Evolutionary conservation across 2,888 invertebrate genomes (phyloP), one percentile per base, ranked within the genome.

Genomic region (Eubasilissa splendida): DNA sequence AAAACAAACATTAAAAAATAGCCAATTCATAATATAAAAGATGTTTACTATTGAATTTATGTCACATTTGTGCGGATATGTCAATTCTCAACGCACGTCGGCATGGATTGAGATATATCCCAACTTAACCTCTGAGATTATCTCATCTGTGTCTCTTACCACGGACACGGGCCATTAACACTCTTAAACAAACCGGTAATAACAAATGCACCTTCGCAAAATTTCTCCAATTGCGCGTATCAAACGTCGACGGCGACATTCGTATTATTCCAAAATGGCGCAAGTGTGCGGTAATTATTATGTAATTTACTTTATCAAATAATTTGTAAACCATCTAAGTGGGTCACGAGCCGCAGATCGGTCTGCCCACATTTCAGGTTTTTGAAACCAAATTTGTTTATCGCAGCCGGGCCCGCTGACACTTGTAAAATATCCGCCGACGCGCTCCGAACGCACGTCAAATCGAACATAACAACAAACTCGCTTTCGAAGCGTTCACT

Each of bases 251-350:
- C 42, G 2, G 42, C 42, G 42, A 42, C 14, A 66, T 50, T 50
- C 52, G 7, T 11, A 68, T 11, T n/a, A 12, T 68, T 42, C n/a
- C 68, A 33, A 53, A 71, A 53, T 71, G 56, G 22, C 71, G 22
- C 71, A 22, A 53, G 33, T 53, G 52, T 53, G 14, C 31, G 12
- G 54, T 71, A 14, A 71, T 71, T 71, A 71, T 71, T 71, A 71
- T 71, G 71, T 53, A 71, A 71, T 71, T 71, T 71, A 54, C 10
- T 53, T 71, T 71, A 71, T 71, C 71, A 53, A 71, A 71, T 71
- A 33, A n/a, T n/a, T 68, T n/a, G 68, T 12, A 33, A 52, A 53
- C 71, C 9, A 54, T 71, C 54, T 68, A 71, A 53, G 53, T 71
- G 53, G 71, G 71, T 53, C 71, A 71, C 42, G 42, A 7, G 22